These are phyloP conservation scores for Echinops telfairi DNA, from an alignment of 2,113 vertebrate species.

Conservation along the genomic window DNA sequence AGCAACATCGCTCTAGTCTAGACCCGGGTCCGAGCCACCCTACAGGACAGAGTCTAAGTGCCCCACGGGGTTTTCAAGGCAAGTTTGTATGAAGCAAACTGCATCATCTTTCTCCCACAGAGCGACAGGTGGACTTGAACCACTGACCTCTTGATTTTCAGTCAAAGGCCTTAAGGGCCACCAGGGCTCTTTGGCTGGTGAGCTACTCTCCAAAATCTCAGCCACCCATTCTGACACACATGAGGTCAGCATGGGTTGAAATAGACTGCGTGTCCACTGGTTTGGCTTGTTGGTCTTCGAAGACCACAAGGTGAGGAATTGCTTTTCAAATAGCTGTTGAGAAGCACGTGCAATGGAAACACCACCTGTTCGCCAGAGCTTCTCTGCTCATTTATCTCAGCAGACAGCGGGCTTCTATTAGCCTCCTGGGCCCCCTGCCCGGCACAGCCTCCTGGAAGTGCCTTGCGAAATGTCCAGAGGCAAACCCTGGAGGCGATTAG, in stretches of 20 bases:
- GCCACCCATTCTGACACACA: not conserved
- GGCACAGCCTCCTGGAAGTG: conserved; percentile 40
- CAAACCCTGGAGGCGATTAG: conserved; percentile 69
- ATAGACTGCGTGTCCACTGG: not conserved
- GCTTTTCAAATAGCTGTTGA: not conserved
- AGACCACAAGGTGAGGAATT: conserved; percentile 36
- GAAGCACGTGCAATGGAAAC: not conserved
- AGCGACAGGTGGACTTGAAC: not conserved
- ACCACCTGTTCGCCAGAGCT: conserved; percentile 49
- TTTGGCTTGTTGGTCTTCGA: not conserved
- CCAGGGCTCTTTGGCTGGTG: not conserved
- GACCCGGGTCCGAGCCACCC: too few species aligned
- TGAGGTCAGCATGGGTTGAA: not conserved
- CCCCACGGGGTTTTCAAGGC: not conserved
- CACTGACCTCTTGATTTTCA: not conserved
- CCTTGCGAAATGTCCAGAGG: conserved; percentile 30
- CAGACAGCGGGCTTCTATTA: conserved; percentile 46
- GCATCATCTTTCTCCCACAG: not conserved
- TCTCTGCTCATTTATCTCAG: conserved; percentile 17
- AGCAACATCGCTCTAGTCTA: too few species aligned
- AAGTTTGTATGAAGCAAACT: not conserved
- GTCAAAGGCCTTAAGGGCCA: not conserved
- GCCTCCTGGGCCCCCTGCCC: conserved; percentile 25
- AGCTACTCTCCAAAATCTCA: not conserved
- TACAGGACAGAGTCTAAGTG: not conserved